phyloP scores from a whole-genome alignment of 2,888 invertebrate genomes.

The Drosophila engyochracea region DNA sequence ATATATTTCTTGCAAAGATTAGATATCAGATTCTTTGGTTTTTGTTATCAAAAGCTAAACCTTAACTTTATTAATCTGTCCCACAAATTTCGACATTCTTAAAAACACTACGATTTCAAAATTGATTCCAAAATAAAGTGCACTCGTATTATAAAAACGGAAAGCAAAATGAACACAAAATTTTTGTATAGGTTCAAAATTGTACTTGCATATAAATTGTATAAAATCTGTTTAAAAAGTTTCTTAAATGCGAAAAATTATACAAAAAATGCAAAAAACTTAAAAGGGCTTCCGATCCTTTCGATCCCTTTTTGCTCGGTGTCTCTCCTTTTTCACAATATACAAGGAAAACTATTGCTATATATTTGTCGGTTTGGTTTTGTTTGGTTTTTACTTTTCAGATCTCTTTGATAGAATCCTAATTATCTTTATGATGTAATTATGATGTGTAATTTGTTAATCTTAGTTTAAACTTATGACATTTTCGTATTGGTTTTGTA shows the following conservation, averaged over 20 bases:
- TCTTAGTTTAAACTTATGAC: slow-evolving; percentile 72
- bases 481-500: slow-evolving; percentile 49
- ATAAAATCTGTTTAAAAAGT: slow-evolving; percentile 57
- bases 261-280: slow-evolving; percentile 29
- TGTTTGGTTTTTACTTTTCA: slow-evolving; percentile 33
- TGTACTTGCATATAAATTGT: slow-evolving; percentile 53
- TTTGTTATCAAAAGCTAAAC: slow-evolving; percentile 71
- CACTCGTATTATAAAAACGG: slow-evolving; percentile 22
- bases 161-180: slow-evolving; percentile 33
- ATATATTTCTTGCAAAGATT: slow-evolving; percentile 40
- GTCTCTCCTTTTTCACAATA: slow-evolving; percentile 36
- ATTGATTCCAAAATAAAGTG: slow-evolving; percentile 50
- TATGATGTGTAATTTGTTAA: slow-evolving; percentile 48
- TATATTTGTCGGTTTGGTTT: slow-evolving; percentile 24
- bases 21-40: slow-evolving; percentile 44
- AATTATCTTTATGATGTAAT: slow-evolving; percentile 44
- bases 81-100: slow-evolving; percentile 46
- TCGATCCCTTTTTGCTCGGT: slow-evolving; percentile 41
- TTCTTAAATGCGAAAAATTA: slow-evolving; percentile 22
- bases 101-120: slow-evolving; percentile 59
- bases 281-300: slow-evolving; percentile 31
- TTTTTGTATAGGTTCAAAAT: slow-evolving; percentile 56
- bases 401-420: slow-evolving; percentile 58
- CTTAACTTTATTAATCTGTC: slow-evolving; percentile 58
- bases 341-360: slow-evolving; percentile 59